Conservation (phyloP, 92 coral and sea anemone species). For the Metridium senile region DNA sequence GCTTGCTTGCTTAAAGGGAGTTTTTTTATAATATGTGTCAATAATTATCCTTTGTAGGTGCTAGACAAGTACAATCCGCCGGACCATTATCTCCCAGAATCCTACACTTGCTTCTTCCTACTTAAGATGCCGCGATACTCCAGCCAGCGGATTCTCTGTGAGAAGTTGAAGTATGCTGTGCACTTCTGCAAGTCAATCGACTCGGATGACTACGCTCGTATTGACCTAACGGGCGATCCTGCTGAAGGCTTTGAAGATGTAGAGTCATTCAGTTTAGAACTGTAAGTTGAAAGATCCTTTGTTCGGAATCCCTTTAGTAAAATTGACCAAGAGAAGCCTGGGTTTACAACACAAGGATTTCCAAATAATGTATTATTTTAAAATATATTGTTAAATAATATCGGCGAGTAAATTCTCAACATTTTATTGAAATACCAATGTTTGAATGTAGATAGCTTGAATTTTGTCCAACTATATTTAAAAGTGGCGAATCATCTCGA, state of each 20-base stretch:
- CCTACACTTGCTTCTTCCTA: constrained; percentile 98
- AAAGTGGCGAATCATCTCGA: too few species aligned
- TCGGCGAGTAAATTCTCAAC: too few species aligned
- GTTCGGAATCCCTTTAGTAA: background rate
- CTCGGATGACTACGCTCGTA: constrained; percentile 98
- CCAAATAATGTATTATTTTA: too few species aligned
- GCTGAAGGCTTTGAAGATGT: constrained; percentile 92
- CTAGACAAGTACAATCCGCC: constrained; percentile 98
- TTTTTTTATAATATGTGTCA: too few species aligned
- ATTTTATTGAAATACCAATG: too few species aligned
- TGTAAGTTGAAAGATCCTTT: background rate
- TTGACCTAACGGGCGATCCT: constrained; percentile 95
- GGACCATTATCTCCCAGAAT: constrained; percentile 95
- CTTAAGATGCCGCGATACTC: constrained; percentile 98
- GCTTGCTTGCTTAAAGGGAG: too few species aligned
- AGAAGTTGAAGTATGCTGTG: constrained; percentile 95
- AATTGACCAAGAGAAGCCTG: background rate
- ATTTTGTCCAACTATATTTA: too few species aligned
- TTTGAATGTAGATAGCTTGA: too few species aligned
- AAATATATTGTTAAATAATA: too few species aligned
- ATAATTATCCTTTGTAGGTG: constrained; percentile 81
- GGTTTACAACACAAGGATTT: too few species aligned
- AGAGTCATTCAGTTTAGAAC: constrained; percentile 62
- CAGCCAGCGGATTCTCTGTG: constrained; percentile 95
- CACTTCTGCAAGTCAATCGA: constrained; percentile 99